phyloP scores from a whole-genome alignment of 2,888 invertebrate genomes.

The Periphyllus acericola region DNA sequence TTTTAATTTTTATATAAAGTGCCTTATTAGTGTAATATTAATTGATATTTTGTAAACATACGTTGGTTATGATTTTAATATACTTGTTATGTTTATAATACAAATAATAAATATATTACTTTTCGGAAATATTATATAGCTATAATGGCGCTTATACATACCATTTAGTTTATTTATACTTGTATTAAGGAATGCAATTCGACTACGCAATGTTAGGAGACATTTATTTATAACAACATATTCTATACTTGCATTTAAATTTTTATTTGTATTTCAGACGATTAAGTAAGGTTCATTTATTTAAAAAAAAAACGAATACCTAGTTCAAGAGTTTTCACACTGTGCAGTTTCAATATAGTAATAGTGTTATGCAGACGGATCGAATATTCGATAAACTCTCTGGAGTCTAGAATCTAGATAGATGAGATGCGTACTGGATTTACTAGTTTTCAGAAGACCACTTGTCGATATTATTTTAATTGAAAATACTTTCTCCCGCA shows the following conservation, averaged over 20 bases:
- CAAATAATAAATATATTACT: neutral
- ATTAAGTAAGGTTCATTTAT: neutral
- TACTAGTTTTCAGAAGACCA: slow-evolving; percentile 44
- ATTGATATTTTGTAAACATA: neutral
- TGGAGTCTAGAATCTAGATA: too few species aligned
- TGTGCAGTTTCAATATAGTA: neutral
- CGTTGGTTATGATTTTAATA: neutral
- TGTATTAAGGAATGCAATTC: neutral
- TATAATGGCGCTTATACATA: neutral
- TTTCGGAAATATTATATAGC: neutral
- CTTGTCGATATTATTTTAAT: slow-evolving; percentile 36
- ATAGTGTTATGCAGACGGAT: neutral
- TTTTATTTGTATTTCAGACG: neutral
- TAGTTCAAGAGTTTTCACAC: neutral
- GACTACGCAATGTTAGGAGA: neutral
- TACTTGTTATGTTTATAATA: neutral
- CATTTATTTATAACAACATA: neutral
- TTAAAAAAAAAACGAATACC: neutral
- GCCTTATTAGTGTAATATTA: neutral
- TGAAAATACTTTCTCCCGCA: slow-evolving; percentile 37
- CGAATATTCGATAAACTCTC: slow-evolving; percentile 20
- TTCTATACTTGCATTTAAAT: neutral
- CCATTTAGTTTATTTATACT: neutral
- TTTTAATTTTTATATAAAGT: neutral
- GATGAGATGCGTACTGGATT: slow-evolving; percentile 39